These are phyloP conservation scores for Mohoua ochrocephala DNA, from an alignment of 2,113 vertebrate genomes.

Conservation along the genomic window DNA sequence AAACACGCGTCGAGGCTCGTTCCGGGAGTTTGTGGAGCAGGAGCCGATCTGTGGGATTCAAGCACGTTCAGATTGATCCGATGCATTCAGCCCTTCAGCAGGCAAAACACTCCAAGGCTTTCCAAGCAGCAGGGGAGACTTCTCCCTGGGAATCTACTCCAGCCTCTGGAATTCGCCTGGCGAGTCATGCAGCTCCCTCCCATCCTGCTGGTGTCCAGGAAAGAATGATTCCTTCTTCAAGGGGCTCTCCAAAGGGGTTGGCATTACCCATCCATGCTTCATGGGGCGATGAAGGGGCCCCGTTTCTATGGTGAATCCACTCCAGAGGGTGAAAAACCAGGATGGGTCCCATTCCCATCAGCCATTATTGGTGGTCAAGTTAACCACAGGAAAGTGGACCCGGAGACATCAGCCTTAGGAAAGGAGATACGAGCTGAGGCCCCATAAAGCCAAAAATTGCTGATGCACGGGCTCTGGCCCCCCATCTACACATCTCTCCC, in stretches of 20 bases:
- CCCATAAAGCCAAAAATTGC: background rate
- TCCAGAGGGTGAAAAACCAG: background rate
- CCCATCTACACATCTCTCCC: background rate
- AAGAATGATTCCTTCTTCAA: background rate
- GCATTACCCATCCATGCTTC: background rate
- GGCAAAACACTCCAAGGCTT: background rate
- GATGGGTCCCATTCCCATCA: background rate
- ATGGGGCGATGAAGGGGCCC: fast-evolving
- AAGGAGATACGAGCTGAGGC: background rate
- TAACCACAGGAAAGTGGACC: background rate
- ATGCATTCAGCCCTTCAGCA: background rate
- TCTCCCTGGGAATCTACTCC: background rate
- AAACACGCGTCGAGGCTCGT: background rate
- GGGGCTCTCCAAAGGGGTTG: background rate
- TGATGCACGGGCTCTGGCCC: background rate
- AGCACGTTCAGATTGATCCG: background rate
- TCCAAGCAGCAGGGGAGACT: background rate
- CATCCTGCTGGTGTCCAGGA: background rate
- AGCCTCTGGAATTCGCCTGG: background rate
- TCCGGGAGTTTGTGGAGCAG: background rate
- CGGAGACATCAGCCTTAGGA: background rate
- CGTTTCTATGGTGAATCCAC: background rate
- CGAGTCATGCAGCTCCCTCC: background rate
- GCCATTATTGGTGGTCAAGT: background rate
- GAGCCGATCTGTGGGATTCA: background rate